Conservation (phyloP, 2,888 invertebrate genomes). For the Eilema sororculum region DNA sequence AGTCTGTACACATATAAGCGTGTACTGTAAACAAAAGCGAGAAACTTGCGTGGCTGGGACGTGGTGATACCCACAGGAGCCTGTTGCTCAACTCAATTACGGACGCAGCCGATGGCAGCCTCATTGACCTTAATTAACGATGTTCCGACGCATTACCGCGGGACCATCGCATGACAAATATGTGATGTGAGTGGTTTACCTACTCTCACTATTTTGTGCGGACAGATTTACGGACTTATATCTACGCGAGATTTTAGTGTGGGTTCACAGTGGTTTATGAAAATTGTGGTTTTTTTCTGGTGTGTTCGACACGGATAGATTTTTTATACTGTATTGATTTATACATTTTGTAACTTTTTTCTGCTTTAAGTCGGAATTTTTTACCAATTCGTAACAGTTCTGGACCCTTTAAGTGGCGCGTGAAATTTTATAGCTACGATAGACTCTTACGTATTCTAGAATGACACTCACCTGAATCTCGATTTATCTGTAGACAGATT, state of each 20-base stretch:
- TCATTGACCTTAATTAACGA: slow-evolving; percentile 56
- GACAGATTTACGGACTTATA: slow-evolving; percentile 6
- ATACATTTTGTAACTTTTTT: neutral
- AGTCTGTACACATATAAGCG: neutral
- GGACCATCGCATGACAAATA: slow-evolving; percentile 37
- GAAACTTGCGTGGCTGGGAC: slow-evolving; percentile 31
- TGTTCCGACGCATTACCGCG: slow-evolving; percentile 53
- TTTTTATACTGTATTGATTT: no score
- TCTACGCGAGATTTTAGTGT: slow-evolving; percentile 10
- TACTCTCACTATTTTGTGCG: slow-evolving; percentile 3
- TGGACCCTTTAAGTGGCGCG: no score
- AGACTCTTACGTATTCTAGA: no score
- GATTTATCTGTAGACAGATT: no score
- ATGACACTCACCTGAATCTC: no score
- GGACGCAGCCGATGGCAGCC: slow-evolving; percentile 28
- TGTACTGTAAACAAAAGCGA: slow-evolving; percentile 7
- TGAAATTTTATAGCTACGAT: no score
- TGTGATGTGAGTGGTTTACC: slow-evolving; percentile 3
- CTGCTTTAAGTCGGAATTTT: no score
- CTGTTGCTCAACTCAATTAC: slow-evolving; percentile 62
- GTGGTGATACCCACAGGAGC: slow-evolving; percentile 49
- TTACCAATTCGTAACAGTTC: no score
- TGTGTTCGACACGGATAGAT: neutral
- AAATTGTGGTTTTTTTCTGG: neutral
- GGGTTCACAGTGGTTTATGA: no score